Evolutionary conservation across 2,888 invertebrate genomes (phyloP).

Genomic region (Drosophila atripex): DNA sequence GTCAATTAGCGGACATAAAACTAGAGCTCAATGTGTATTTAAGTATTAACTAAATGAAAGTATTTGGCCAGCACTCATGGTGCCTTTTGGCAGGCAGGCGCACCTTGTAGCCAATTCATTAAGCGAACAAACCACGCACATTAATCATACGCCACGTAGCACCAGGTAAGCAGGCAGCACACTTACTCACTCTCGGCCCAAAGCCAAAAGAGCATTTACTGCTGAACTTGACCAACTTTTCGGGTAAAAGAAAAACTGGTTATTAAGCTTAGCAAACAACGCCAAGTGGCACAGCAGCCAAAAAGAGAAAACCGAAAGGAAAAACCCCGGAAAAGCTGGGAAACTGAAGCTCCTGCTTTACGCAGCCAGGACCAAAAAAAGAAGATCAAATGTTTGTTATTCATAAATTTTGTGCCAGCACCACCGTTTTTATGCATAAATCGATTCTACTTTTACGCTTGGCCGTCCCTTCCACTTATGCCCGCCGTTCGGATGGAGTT

Average conservation of each 20-base stretch:
- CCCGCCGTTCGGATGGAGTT: slow-evolving; percentile 22
- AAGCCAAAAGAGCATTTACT: slow-evolving; percentile 56
- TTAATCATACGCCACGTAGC: slow-evolving; percentile 68
- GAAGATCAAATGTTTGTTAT: slow-evolving; percentile 66
- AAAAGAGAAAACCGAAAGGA: neutral
- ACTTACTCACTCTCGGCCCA: slow-evolving; percentile 24
- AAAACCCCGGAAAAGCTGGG: slow-evolving; percentile 12
- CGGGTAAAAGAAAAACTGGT: slow-evolving; percentile 73
- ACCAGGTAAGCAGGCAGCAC: slow-evolving; percentile 4
- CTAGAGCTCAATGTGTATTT: slow-evolving; percentile 74
- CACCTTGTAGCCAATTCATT: slow-evolving; percentile 57
- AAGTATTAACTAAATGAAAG: slow-evolving; percentile 73
- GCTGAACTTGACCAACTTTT: slow-evolving; percentile 77
- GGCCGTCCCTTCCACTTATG: slow-evolving; percentile 22
- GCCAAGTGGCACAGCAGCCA: slow-evolving; percentile 1
- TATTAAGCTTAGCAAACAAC: slow-evolving; percentile 73
- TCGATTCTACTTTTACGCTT: slow-evolving; percentile 65
- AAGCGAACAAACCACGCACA: slow-evolving; percentile 54
- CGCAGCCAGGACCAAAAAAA: slow-evolving; percentile 20
- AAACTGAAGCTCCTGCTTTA: slow-evolving; percentile 1
- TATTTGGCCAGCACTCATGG: slow-evolving; percentile 47
- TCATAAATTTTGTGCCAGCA: slow-evolving; percentile 66
- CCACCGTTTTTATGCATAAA: slow-evolving; percentile 70
- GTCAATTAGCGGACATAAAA: slow-evolving; percentile 70
- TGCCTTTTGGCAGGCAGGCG: neutral